A percentile compares a stretch with the other conserved stretches of the same genome.
phyloP scores from a whole-genome alignment of 2,113 vertebrate species.

The Haemorhous mexicanus region DNA sequence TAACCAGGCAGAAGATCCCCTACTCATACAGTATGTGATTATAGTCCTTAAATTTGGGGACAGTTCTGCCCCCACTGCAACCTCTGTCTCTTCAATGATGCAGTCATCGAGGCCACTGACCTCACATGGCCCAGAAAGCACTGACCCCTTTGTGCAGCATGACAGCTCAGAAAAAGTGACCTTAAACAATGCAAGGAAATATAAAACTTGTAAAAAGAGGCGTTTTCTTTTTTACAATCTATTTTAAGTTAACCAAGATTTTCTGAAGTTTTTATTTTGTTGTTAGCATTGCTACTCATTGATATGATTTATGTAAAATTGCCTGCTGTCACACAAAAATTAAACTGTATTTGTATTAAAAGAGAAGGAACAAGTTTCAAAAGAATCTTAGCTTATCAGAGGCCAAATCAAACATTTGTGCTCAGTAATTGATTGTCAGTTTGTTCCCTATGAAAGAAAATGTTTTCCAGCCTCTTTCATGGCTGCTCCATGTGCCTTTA shows the following conservation, averaged over 20 bases:
- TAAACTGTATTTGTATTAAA: neutral
- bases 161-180: neutral
- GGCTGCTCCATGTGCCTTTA: neutral
- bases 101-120: neutral
- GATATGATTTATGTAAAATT: neutral
- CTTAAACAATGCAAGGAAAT: neutral
- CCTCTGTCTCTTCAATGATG: neutral
- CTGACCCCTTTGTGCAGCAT: neutral
- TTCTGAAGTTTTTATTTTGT: neutral
- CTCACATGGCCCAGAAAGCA: neutral
- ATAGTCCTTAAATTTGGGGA: accelerated
- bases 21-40: neutral
- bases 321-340: neutral
- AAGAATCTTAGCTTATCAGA: neutral
- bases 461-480: neutral
- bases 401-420: neutral
- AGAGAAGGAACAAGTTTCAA: neutral
- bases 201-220: neutral
- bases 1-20: neutral
- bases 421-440: neutral
- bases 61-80: neutral
- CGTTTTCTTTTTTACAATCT: neutral
- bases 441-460: neutral
- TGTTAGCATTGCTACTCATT: neutral
- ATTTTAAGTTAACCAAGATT: neutral